Base-by-base conservation (phyloP, 2,888 invertebrate genomes). In the Hirtodrosophila trivittata region DNA sequence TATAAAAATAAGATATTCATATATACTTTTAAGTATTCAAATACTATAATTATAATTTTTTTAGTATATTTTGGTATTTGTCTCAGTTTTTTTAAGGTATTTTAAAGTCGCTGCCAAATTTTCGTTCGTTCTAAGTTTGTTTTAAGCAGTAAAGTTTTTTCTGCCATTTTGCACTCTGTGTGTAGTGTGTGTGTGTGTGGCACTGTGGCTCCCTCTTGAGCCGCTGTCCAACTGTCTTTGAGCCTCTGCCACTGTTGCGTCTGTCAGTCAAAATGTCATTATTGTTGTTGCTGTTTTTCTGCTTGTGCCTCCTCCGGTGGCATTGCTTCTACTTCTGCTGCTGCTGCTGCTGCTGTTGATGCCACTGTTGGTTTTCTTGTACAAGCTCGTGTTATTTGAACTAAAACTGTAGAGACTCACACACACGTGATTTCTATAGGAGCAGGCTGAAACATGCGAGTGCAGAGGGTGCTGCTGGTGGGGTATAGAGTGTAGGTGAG, bases 381-480 rank as follows among this genome's bases (percentile, higher is more conserved):
- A 81, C 82, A 60, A 66, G 75, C 78, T 66, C 65, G 64, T 83
- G 84, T 86, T 86, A 80, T 80, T 86, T 86, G 81, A 80, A 80
- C 86, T 83, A 80, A 82, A 78, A 82, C 62, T 76, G 58, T 56
- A 50, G 64, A 57, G 30, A 18, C 41, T 8, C 32, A 10, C 43
- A 25, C 51, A 10, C 35, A 7, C 35, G 46, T 10, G 51, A 58
- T 60, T 77, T 77, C 60, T 63, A 70, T 67, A 65, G 78, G 56
- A 62, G 37, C 65, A 42, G 45, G 45, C 12, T 51, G 38, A 66
- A 9, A 25, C 39, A 33, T 30, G 57, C 30, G 32, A 21, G 21
- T 32, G 16, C 7, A 9, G 10, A 4, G 35, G 8, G 30, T 12
- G 3, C 10, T n/a, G 43, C 9, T 9, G 37, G 4, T n/a, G 9